phyloP scores from a whole-genome alignment of 1,140 invertebrate species.

The Diabrotica virgifera region DNA sequence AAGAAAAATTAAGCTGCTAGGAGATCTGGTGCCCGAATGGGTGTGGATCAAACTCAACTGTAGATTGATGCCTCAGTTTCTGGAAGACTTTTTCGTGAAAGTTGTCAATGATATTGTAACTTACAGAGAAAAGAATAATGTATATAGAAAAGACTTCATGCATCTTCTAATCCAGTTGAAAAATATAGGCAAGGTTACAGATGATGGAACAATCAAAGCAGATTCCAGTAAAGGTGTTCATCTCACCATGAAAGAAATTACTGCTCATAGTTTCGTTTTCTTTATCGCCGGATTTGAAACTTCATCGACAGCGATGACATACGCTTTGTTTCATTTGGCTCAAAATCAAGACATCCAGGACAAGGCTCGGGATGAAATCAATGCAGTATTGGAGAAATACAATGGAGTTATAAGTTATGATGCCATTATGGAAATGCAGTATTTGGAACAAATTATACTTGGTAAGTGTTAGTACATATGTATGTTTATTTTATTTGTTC shows the following conservation, averaged over 20 bases:
- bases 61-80: too few relatives aligned
- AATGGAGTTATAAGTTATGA: constrained; percentile 45
- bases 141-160: constrained; percentile 20
- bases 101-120: constrained; percentile 13
- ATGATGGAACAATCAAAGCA: not conserved
- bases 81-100: constrained; percentile 48
- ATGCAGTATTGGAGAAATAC: constrained; percentile 39
- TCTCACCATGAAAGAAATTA: constrained; percentile 50
- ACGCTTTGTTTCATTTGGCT: constrained; percentile 57
- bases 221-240: not conserved
- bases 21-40: too few relatives aligned
- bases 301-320: constrained; percentile 54
- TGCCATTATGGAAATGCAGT: constrained; percentile 42
- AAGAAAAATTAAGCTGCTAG: too few relatives aligned
- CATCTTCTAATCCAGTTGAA: constrained; percentile 19
- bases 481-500: too few relatives aligned
- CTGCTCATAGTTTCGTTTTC: constrained; percentile 58
- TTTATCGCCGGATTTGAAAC: constrained; percentile 64
- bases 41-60: too few relatives aligned
- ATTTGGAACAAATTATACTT: constrained; percentile 50
- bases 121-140: constrained; percentile 49
- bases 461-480: constrained; percentile 42
- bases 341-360: constrained; percentile 56
- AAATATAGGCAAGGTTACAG: not conserved
- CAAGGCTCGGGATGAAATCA: constrained; percentile 54